Percentiles rank a stretch among this genome's conserved stretches.
Conservation (phyloP, 2,113 vertebrate species). For the Larimichthys polyactis region DNA sequence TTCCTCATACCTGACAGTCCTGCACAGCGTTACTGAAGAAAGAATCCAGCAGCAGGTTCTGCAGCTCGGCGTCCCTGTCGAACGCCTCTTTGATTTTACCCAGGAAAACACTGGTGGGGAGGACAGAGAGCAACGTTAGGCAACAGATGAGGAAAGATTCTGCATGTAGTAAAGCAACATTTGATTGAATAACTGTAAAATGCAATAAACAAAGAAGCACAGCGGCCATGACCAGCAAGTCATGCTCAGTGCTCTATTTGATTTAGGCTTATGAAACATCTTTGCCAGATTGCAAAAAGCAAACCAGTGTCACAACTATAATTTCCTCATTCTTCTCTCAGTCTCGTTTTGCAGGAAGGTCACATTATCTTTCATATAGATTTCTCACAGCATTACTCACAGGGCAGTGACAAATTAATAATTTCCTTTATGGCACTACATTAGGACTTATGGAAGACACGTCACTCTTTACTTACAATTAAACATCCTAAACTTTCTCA, state of each 20-base stretch:
- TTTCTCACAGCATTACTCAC: constrained; percentile 51
- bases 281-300: constrained; percentile 36
- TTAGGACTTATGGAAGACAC: neutral
- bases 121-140: constrained; percentile 11
- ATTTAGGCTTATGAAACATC: constrained; percentile 39
- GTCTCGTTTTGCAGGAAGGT: constrained; percentile 14
- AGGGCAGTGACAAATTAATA: neutral
- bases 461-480: neutral
- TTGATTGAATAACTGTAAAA: neutral
- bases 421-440: neutral
- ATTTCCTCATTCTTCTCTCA: constrained; percentile 53
- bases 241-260: constrained; percentile 18
- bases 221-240: neutral
- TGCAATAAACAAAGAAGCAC: neutral
- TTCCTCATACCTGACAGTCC: constrained; percentile 90
- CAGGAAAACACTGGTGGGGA: constrained; percentile 90
- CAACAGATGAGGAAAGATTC: neutral
- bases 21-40: constrained; percentile 93
- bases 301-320: constrained; percentile 39
- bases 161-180: neutral
- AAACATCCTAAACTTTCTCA: neutral
- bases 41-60: constrained; percentile 91
- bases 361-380: constrained; percentile 30
- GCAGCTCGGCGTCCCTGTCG: constrained; percentile 88
- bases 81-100: constrained; percentile 98